Percentiles rank a stretch among this genome's conserved stretches.
Conservation (phyloP, 2,888 invertebrate species). For the Pheosia tremula region DNA sequence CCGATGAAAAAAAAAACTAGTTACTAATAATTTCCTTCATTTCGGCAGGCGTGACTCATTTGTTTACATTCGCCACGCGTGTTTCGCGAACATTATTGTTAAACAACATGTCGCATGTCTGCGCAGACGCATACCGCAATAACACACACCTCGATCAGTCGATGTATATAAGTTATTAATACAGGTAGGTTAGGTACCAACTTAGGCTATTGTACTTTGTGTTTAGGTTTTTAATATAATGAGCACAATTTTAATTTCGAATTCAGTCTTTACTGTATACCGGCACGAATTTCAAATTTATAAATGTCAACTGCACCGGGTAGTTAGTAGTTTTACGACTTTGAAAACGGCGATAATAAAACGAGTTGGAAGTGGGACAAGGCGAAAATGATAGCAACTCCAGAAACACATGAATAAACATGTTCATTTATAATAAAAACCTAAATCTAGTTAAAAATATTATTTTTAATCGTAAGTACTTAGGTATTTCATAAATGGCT, state of each 20-base stretch:
- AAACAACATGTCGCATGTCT: not conserved
- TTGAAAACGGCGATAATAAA: constrained; percentile 6
- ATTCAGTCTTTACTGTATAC: not conserved
- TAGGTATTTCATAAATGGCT: too few species aligned
- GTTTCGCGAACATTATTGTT: constrained; percentile 6
- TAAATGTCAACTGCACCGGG: constrained; percentile 1
- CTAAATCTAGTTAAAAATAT: too few species aligned
- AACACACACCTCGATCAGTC: not conserved
- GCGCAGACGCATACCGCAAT: constrained; percentile 15
- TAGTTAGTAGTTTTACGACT: constrained; percentile 13
- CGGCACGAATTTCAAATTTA: not conserved
- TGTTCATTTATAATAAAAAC: not conserved
- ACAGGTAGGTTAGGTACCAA: not conserved
- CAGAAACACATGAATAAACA: not conserved
- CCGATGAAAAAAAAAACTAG: too few species aligned
- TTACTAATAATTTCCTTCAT: too few species aligned
- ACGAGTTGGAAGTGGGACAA: constrained; percentile 15
- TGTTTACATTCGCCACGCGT: constrained; percentile 12
- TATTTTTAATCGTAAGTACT: too few species aligned
- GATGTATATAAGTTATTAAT: not conserved
- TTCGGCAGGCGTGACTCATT: constrained; percentile 10
- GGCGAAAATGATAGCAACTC: constrained; percentile 14
- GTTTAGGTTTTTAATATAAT: too few species aligned
- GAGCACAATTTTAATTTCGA: not conserved
- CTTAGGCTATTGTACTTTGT: too few species aligned